These are phyloP conservation scores for Phoxinus dragarum DNA, from an alignment of 2,797 vertebrate species.

Conservation along the genomic window DNA sequence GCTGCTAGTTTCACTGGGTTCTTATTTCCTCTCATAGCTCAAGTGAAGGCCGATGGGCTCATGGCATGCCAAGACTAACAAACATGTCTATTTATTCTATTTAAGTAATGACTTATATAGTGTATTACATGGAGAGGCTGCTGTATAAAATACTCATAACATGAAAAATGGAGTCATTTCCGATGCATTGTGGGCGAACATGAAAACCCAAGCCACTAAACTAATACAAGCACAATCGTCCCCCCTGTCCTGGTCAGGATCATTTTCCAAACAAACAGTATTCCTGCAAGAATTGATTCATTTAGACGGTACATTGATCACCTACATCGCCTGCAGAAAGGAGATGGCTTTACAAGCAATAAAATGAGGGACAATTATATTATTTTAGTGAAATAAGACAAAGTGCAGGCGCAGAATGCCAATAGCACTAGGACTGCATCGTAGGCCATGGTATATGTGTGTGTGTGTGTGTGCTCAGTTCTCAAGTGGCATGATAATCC, in stretches of 20 bases:
- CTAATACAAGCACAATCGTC: constrained; percentile 76
- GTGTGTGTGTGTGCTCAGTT: constrained; percentile 82
- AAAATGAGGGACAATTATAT: constrained; percentile 96
- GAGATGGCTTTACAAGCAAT: constrained; percentile 94
- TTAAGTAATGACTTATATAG: constrained; percentile 62
- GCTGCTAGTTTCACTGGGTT: constrained; percentile 15
- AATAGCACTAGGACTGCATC: constrained; percentile 74
- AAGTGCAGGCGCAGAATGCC: constrained; percentile 87
- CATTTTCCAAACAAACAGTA: constrained; percentile 90
- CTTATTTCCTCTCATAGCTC: constrained; percentile 44
- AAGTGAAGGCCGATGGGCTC: constrained; percentile 48
- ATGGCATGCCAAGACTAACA: constrained; percentile 52
- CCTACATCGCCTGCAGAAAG: constrained; percentile 88
- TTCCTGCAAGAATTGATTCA: constrained; percentile 95
- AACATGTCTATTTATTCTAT: constrained; percentile 59
- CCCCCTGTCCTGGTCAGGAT: constrained; percentile 76
- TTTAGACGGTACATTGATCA: constrained; percentile 94
- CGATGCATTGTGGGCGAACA: constrained; percentile 73
- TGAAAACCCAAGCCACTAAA: constrained; percentile 82
- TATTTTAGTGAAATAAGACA: constrained; percentile 98
- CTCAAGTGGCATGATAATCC: constrained; percentile 97
- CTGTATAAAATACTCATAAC: constrained; percentile 66
- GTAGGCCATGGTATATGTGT: constrained; percentile 42
- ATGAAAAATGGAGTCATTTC: constrained; percentile 76
- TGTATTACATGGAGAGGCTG: constrained; percentile 59